Evolutionary conservation across 2,797 vertebrate species (phyloP), one percentile per base, ranked within the genome.

Genomic region (Microctenopoma steveboyesi): DNA sequence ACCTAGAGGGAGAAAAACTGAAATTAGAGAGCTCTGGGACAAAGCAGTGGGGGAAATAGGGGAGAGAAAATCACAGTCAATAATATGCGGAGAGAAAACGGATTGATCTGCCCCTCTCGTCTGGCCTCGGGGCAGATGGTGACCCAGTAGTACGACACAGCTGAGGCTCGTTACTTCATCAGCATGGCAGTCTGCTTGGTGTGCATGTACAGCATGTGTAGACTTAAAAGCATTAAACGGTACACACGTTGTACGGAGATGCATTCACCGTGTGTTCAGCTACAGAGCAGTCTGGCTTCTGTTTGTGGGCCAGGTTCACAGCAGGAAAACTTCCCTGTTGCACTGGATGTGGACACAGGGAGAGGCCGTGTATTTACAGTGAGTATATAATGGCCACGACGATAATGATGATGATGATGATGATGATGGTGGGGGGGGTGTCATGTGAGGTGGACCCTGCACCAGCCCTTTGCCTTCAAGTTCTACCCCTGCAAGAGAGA

Each of bases 111-210:
- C 70, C 64, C 50, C 51, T 54, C 40, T 60, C 28, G 59, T 74
- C 68, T 27, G 53, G 73, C 85, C 62, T 73, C 33, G 14, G 74
- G 89, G 56, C 49, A 56, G 71, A 62, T 12, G 46, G 27, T 86
- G 87, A 91, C 89, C 88, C 84, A 87, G 78, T 82, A 71, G 74
- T 73, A 83, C 78, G 75, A 64, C 74, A 70, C 52, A 68, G 62
- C 53, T 43, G 66, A 67, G 74, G 69, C 64, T 60, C 51, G 78
- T 51, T 61, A 69, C 57, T 52, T 51, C 74, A 81, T 42, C 73
- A 63, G 64, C 27, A 43, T 14, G 51, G 55, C 72, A 69, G 58
- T 25, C 57, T 52, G 48, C 22, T 51, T 6, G 28, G 25, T 53
- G 52, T 18, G 37, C 10, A 55, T 30, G 28, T 77, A 54, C 40